Base-by-base conservation (phyloP, 1,140 invertebrate genomes). In the Battus philenor region DNA sequence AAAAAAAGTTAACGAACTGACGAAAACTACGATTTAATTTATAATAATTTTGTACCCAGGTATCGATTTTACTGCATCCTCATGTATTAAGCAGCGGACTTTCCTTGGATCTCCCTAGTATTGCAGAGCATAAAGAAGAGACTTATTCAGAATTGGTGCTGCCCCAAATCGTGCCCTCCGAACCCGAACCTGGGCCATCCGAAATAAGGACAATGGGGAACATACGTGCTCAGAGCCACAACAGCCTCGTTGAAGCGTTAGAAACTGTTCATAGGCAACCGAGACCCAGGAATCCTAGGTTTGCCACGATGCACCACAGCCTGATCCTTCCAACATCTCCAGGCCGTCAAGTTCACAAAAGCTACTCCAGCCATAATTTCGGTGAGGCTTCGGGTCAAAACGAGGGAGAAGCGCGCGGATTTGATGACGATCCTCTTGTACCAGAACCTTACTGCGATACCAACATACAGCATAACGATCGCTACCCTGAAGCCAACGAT, bases 381-480 rank as follows among this genome's bases (percentile, higher is more conserved):
- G 50, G 46, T 11, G 54, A 46, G 2, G 5, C 18, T 30, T 2
- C 54, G 1, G 13, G 31, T 1, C 61, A 59, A 0, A 34, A 43
- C 4, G 16, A 47, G 0, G 56, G 34, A 0, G 54, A 62, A 0
- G 59, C 63, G 0, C 12, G 4, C 27, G 11, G 27, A 30, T n/a
- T 4, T 11, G 10, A 2, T n/a, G n/a, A 27, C 2, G 52, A 56
- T 4, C 7, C 2, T 6, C 27, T 13, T 2, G 29, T 54, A 7
- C 46, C 46, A 7, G 63, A 59, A 1, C 50, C 51, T 7, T 61
- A 62, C 30, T 76, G 59, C 24, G 77, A 81, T 22, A 81, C 77
- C 1, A 81, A 81, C 39, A 81, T 78, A n/a, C 61, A 59, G 2
- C 74, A 81, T 27, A 78, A 81, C 38, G 77, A 81, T 38, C 59